Base-by-base conservation (phyloP, 2,888 invertebrate genomes). In the Callyntrura sp. region DNA sequence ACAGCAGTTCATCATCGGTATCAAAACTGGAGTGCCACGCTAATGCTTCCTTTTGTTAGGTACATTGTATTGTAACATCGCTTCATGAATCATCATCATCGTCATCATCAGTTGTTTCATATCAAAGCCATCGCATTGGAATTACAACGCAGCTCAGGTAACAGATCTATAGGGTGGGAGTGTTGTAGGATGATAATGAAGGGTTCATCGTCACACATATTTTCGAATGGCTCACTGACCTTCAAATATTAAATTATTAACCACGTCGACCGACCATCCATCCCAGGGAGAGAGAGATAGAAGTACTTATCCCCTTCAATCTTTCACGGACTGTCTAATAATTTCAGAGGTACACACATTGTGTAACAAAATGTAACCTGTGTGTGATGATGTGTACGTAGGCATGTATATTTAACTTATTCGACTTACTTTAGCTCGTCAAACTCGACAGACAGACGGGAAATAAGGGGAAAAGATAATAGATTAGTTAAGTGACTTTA, bases 401-500 rank as follows among this genome's bases (percentile, higher is more conserved):
- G 8, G 60, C 17, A 6, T 70, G 43, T 70, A 43, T 73, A 48
- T 73, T 73, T 73, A 73, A 48, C 73, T 45, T 48, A 73, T 45
- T 79, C 79, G 28, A 68, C 48, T 82, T 70, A 70, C 76, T 88
- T 82, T 81, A 82, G 12, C 85, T 79, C 85, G 85, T 90, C 89
- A 90, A 85, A 84, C 23, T 76, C 17, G 88, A 88, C 76, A 88
- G 88, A 73, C 83, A 79, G 84, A 88, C 88, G 88, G 88, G 84
- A 88, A 88, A 78, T 78, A 83, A 88, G 88, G 85, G 85, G 85
- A 28, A 78, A 28, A 85, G 89, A 90, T 90, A 90, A 90, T 90
- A 90, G 89, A 90, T 90, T 89, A 84, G 83, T 88, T 81, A 85
- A 90, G 89, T 90, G 79, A 90, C 70, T 90, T 90, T 90, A 85